These are phyloP conservation scores for Euwallacea similis DNA, from an alignment of 1,140 invertebrate genomes.

Conservation along the genomic window DNA sequence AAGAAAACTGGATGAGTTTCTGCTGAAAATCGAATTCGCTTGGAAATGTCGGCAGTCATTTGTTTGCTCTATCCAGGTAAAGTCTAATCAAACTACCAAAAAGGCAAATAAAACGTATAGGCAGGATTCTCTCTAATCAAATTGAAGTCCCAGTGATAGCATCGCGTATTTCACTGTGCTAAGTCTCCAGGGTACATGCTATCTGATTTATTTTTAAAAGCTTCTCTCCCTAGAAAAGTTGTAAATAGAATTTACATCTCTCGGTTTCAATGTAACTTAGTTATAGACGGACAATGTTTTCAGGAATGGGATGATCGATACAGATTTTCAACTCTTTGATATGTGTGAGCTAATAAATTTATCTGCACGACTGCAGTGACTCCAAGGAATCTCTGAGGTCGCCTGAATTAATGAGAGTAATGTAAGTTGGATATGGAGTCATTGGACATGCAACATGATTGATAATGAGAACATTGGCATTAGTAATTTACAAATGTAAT, in stretches of 20 bases:
- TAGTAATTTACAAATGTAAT: neutral
- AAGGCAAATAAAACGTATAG: too few species aligned
- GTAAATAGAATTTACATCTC: conserved; percentile 17
- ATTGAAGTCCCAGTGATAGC: neutral
- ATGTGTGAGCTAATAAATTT: too few species aligned
- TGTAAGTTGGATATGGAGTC: neutral
- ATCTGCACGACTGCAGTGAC: neutral
- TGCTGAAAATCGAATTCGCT: too few species aligned
- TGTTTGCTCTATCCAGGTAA: too few species aligned
- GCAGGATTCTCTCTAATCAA: too few species aligned
- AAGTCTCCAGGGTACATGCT: neutral
- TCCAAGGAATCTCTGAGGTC: neutral
- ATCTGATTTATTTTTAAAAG: conserved; percentile 10
- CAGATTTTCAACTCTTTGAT: too few species aligned
- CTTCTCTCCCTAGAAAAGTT: conserved; percentile 7
- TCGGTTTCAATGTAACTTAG: conserved; percentile 3
- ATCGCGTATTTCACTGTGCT: neutral
- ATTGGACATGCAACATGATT: neutral
- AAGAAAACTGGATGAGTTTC: too few species aligned
- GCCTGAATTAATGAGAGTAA: neutral
- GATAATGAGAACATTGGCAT: neutral
- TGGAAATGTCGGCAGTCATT: too few species aligned
- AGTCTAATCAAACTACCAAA: too few species aligned
- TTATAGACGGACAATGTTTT: conserved; percentile 3
- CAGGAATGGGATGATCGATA: too few species aligned